These are phyloP conservation scores for Aphelinus atriplicis DNA, from an alignment of 1,140 invertebrate genomes.

Conservation along the genomic window DNA sequence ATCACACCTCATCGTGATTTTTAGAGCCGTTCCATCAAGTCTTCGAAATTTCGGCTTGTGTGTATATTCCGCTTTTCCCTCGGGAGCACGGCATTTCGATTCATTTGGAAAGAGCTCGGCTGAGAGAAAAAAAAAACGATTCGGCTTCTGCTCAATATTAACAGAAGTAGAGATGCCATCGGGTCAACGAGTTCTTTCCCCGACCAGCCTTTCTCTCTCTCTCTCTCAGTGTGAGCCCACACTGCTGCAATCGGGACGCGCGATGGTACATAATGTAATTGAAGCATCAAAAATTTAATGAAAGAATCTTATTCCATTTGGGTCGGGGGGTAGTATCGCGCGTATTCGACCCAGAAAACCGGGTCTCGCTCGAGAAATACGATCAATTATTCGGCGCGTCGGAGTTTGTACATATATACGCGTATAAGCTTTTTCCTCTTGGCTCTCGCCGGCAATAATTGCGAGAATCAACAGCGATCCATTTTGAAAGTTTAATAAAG, in stretches of 20 bases:
- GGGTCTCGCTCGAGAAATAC: slow-evolving; percentile 1
- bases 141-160: not conserved
- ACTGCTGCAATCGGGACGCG: not conserved
- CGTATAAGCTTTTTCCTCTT: not conserved
- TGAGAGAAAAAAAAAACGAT: not conserved
- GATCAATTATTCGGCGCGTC: slow-evolving; percentile 13
- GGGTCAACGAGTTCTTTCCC: not conserved
- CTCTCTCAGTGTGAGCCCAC: not conserved
- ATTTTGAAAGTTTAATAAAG: slow-evolving; percentile 36
- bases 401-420: not conserved
- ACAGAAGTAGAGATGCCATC: no score
- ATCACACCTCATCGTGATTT: no score
- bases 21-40: no score
- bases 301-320: not conserved
- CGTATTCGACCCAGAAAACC: slow-evolving; percentile 2
- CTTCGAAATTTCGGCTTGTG: no score
- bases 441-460: slow-evolving; percentile 36
- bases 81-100: no score
- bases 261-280: slow-evolving; percentile 18
- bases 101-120: no score
- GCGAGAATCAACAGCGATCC: slow-evolving; percentile 27
- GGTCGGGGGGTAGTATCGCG: not conserved
- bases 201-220: not conserved
- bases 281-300: slow-evolving; percentile 27
- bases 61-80: no score